Base-by-base conservation (phyloP, 2,113 vertebrate species). In the Poeciliopsis prolifica region DNA sequence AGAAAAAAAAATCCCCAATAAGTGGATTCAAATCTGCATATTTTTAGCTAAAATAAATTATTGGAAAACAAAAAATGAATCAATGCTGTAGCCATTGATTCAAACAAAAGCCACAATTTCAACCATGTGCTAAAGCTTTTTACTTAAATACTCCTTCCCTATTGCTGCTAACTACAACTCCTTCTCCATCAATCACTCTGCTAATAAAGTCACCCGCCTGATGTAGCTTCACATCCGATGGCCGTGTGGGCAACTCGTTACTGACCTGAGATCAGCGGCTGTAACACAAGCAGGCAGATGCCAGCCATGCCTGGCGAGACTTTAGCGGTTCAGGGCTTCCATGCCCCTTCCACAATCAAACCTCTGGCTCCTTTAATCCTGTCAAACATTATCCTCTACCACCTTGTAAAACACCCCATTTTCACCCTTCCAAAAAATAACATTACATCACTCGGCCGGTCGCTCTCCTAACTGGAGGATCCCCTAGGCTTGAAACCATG, bases 401-500 rank as follows among this genome's bases (percentile, higher is more conserved):
- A 86, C 90, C 80, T 88, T 74, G 86, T 82, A 84, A 89, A 90
- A 89, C 89, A 92, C 87, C 90, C 81, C 70, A 79, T 92, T 92
- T 87, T 95, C 92, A 86, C 94, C 92, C 93, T 92, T 88, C 70
- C 94, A 96, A 95, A 96, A 37, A 94, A 96, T 92, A 96, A 96
- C 96, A 97, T 96, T 94, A 97, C 95, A 96, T 97, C 96, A 97
- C 92, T 91, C 80, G 89, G 85, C 87, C 85, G 84, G 72, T 95
- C 94, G 94, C 92, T 89, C 89, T 95, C 93, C 95, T 94, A 96
- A 95, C 94, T 93, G 93, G 93, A 93, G 93, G 92, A 82, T 81
- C 95, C 91, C 89, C 1, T 75, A 69, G 91, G 93, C 92, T 85
- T 94, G 96, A 95, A 97, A 97, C 93, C 91, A 81, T 93, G 97